Percentiles rank a stretch among this genome's conserved stretches.
Evolutionary conservation across 2,888 invertebrate species (phyloP).

Genomic region (Xiphydria camelus): DNA sequence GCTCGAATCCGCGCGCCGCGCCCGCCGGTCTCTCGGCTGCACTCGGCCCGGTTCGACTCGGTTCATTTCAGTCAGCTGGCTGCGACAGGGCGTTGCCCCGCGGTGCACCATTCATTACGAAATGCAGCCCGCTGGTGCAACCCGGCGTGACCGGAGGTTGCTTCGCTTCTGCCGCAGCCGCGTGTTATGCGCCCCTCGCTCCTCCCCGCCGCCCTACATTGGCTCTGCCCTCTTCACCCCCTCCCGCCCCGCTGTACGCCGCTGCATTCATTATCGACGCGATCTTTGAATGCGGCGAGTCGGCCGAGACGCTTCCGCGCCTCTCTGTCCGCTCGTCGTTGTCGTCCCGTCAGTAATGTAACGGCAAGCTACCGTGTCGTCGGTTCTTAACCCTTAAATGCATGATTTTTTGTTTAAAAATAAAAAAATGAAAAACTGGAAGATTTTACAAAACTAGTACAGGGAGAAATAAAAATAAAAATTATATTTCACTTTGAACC

Average conservation of each 20-base stretch:
- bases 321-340: too few species aligned
- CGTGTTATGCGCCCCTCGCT: constrained; percentile 1
- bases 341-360: too few species aligned
- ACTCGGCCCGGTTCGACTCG: constrained; percentile 36
- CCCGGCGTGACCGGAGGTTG: constrained; percentile 39
- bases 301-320: neutral
- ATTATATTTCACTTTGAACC: too few species aligned
- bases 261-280: constrained; percentile 5
- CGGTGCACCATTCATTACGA: constrained; percentile 50
- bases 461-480: too few species aligned
- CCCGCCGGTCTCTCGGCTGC: constrained; percentile 18
- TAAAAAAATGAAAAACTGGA: too few species aligned
- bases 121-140: constrained; percentile 37
- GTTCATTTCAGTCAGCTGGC: constrained; percentile 54
- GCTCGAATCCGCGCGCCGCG: constrained; percentile 11
- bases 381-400: too few species aligned
- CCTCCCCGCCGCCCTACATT: constrained; percentile 3
- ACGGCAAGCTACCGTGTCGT: too few species aligned
- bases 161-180: constrained; percentile 3
- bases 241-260: constrained; percentile 5
- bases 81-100: constrained; percentile 53
- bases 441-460: too few species aligned
- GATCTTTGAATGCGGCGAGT: constrained; percentile 5
- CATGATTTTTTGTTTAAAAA: too few species aligned
- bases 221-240: constrained; percentile 7